Conservation (phyloP, 2,888 invertebrate species). For the Drosophila buzzatii region DNA sequence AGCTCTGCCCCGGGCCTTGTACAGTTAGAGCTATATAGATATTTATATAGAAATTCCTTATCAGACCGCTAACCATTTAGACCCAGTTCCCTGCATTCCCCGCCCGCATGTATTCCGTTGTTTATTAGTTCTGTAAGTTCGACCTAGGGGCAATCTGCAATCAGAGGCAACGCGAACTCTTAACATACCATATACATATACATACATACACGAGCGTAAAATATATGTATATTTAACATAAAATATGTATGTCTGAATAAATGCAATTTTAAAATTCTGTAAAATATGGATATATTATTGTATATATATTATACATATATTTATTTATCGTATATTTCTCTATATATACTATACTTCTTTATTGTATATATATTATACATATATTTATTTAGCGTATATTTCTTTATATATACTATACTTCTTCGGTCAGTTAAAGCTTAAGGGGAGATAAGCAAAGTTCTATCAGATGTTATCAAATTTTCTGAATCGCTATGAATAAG, state of each 20-base stretch:
- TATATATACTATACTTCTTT: no score
- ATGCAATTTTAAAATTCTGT: slow-evolving; percentile 41
- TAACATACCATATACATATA: slow-evolving; percentile 36
- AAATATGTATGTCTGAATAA: slow-evolving; percentile 41
- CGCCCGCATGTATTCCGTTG: slow-evolving; percentile 32
- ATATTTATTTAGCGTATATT: not conserved
- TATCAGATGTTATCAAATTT: not conserved
- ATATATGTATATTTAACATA: slow-evolving; percentile 18
- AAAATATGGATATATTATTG: not conserved
- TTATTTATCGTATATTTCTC: not conserved
- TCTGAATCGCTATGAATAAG: no score
- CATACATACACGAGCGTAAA: not conserved
- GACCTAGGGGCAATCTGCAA: slow-evolving; percentile 34
- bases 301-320: no score
- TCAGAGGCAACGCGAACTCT: slow-evolving; percentile 29
- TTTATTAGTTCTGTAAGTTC: slow-evolving; percentile 56
- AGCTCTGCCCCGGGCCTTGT: slow-evolving; percentile 34
- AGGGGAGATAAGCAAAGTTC: not conserved
- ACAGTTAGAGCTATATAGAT: slow-evolving; percentile 26
- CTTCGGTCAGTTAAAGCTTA: not conserved
- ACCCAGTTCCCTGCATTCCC: not conserved
- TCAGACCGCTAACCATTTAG: slow-evolving; percentile 33
- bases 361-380: not conserved
- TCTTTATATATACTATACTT: not conserved
- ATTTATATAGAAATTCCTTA: slow-evolving; percentile 38